A percentile compares a stretch with the other conserved stretches of the same genome.
phyloP scores from a whole-genome alignment of 2,113 vertebrate genomes.

The Oreochromis niloticus region DNA sequence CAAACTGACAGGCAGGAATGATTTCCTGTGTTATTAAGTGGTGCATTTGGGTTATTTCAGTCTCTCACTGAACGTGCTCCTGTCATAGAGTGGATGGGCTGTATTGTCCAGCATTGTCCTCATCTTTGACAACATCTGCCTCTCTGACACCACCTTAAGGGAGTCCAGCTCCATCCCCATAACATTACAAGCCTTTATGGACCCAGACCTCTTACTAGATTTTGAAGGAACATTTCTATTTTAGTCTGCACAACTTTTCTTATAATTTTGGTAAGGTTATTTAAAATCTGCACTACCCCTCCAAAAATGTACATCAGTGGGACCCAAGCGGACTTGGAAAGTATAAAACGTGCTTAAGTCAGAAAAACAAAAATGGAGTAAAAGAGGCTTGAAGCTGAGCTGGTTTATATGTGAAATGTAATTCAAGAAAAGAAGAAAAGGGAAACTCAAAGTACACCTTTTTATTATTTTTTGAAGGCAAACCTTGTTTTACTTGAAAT shows the following conservation, averaged over 20 bases:
- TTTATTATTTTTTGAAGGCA: not conserved
- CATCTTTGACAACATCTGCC: not conserved
- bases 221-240: not conserved
- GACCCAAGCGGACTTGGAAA: not conserved
- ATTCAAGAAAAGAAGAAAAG: not conserved
- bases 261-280: rapidly evolving
- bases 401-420: not conserved
- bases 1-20: not conserved
- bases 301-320: not conserved
- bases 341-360: not conserved
- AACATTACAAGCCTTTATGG: rapidly evolving
- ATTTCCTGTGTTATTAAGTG: not conserved
- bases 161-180: rapidly evolving
- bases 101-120: not conserved
- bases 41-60: not conserved
- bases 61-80: not conserved
- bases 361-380: not conserved
- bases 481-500: not conserved
- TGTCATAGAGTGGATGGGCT: not conserved
- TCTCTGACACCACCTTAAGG: not conserved
- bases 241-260: not conserved
- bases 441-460: not conserved
- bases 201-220: not conserved
- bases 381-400: not conserved
- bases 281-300: not conserved